A percentile compares a stretch with the other conserved stretches of the same genome.
These are phyloP conservation scores for Dyspetes luteomarginatus DNA, from an alignment of 2,888 invertebrate genomes.

Conservation along the genomic window DNA sequence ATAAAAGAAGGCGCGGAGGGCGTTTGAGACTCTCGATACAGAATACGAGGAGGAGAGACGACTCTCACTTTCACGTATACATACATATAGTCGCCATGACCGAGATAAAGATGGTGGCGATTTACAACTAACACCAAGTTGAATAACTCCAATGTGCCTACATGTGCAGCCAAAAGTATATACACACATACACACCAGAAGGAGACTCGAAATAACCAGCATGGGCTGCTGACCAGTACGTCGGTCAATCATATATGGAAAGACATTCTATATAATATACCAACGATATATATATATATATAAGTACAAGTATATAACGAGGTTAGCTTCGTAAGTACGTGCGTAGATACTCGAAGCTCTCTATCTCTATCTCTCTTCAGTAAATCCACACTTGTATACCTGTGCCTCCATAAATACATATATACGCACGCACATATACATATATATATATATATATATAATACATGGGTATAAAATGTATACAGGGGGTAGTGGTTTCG, in stretches of 20 bases:
- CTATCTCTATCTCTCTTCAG: slow-evolving; percentile 15
- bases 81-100: slow-evolving; percentile 80
- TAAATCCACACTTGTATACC: neutral
- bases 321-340: slow-evolving; percentile 19
- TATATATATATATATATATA: slow-evolving; percentile 1
- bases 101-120: slow-evolving; percentile 81
- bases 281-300: neutral
- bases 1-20: slow-evolving; percentile 25
- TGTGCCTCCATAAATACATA: neutral
- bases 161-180: neutral
- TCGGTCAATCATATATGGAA: slow-evolving; percentile 62
- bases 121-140: slow-evolving; percentile 69
- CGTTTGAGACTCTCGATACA: slow-evolving; percentile 41
- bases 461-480: slow-evolving; percentile 23
- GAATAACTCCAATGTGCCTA: slow-evolving; percentile 42
- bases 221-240: slow-evolving; percentile 46
- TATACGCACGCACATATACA: neutral
- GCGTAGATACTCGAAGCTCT: neutral
- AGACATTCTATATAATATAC: slow-evolving; percentile 41
- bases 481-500: slow-evolving; percentile 68
- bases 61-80: slow-evolving; percentile 82
- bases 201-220: slow-evolving; percentile 47
- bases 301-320: slow-evolving; percentile 31
- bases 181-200: slow-evolving; percentile 6
- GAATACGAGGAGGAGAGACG: too few species aligned